phyloP scores from a whole-genome alignment of 1,140 invertebrate species.

The Temnothorax curvispinosus region DNA sequence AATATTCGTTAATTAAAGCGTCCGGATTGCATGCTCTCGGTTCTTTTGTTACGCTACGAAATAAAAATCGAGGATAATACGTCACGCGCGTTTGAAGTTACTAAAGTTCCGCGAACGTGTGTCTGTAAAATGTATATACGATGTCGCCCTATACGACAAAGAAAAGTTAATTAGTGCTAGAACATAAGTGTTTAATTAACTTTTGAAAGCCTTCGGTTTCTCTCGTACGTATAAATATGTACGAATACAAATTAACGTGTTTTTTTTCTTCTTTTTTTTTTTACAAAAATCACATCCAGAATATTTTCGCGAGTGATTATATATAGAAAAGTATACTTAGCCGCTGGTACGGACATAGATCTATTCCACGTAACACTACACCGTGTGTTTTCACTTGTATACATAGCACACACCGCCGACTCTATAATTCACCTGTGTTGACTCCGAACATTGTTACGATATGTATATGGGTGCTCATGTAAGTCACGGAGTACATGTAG shows the following conservation, averaged over 20 bases:
- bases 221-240: not conserved
- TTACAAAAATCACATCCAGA: not conserved
- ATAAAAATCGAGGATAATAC: not conserved
- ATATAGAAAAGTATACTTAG: not conserved
- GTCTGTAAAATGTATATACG: not conserved
- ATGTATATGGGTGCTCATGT: slow-evolving; percentile 40
- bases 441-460: slow-evolving; percentile 47
- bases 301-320: not conserved
- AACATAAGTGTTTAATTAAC: not conserved
- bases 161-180: not conserved
- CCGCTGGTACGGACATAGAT: slow-evolving; percentile 1
- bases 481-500: slow-evolving; percentile 30
- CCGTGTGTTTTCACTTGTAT: slow-evolving; percentile 24
- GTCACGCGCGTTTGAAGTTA: no score
- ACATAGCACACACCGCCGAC: not conserved
- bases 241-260: not conserved
- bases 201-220: not conserved
- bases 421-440: slow-evolving; percentile 52
- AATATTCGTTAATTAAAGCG: not conserved
- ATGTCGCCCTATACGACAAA: not conserved
- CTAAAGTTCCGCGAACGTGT: not conserved
- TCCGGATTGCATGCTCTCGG: not conserved
- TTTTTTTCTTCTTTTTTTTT: not conserved
- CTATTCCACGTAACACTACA: not conserved
- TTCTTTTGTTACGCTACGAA: no score